phyloP scores from a whole-genome alignment of 2,888 invertebrate genomes.

The Caenorhabditis imperialis region DNA sequence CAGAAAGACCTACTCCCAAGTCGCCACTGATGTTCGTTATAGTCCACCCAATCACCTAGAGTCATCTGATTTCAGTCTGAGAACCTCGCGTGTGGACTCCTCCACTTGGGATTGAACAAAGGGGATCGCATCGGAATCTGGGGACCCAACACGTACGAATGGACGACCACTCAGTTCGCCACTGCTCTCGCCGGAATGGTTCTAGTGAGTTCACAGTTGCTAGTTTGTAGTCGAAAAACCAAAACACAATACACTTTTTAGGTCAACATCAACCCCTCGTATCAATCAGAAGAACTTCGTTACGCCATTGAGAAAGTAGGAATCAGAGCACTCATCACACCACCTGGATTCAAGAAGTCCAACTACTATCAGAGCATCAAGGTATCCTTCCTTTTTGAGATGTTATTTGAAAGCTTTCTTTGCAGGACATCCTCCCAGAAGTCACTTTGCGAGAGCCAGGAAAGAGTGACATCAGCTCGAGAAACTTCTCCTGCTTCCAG shows the following conservation, averaged over 20 bases:
- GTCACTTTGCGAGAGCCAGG: constrained; percentile 67
- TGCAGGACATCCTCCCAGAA: constrained; percentile 74
- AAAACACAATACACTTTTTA: constrained; percentile 1
- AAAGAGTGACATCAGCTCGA: constrained; percentile 63
- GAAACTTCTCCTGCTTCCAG: constrained; percentile 79
- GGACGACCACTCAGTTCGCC: constrained; percentile 85
- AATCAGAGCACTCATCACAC: constrained; percentile 83
- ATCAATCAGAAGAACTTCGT: constrained; percentile 84
- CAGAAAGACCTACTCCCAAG: constrained; percentile 73
- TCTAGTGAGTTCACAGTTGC: constrained; percentile 81
- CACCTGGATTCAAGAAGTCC: constrained; percentile 83
- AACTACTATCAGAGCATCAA: constrained; percentile 82
- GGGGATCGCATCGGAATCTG: constrained; percentile 88
- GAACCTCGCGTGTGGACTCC: constrained; percentile 84
- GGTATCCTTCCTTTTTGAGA: too few species aligned
- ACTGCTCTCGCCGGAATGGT: constrained; percentile 85
- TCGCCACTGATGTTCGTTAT: constrained; percentile 67
- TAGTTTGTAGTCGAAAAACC: neutral
- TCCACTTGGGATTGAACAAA: constrained; percentile 83
- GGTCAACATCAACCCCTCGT: constrained; percentile 86
- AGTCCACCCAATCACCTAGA: too few species aligned
- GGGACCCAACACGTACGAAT: constrained; percentile 86
- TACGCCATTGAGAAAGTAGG: constrained; percentile 84
- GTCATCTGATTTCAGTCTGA: constrained; percentile 84
- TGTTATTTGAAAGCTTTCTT: neutral